Evolutionary conservation across 2,888 invertebrate genomes (phyloP), one percentile per base, ranked within the genome.

Genomic region (Gasteruption jaculator): DNA sequence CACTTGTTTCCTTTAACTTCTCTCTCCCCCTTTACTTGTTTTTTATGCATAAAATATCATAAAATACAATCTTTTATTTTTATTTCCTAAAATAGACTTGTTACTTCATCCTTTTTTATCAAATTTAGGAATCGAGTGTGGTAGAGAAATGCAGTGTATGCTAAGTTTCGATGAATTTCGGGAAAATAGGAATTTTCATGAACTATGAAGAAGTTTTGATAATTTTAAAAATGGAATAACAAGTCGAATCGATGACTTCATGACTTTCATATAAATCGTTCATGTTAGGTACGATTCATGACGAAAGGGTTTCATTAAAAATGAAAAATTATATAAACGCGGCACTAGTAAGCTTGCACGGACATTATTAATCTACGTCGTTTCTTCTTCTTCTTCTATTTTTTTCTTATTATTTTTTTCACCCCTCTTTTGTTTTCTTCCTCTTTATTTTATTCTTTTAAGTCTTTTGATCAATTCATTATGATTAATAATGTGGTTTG

Each of bases 281-380:
- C 52, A 46, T 11, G 48, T n/a, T 49, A 49, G 50, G 48, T 53
- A 55, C 59, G 56, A 57, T 57, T 52, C 54, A 57, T 46, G 24
- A 49, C 56, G 55, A 59, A 50, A 45, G 46, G 49, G 52, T 43
- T 45, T 42, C 50, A 57, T n/a, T n/a, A n/a, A n/a, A n/a, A n/a
- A 56, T 56, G 47, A 52, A 57, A 56, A 56, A 55, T 49, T 46
- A 53, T 53, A 35, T 41, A 33, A 43, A 43, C 58, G 68, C 68
- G 67, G 67, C 68, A 68, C 68, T 67, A 67, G 60, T 62, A 68
- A 68, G 68, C 68, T 68, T 68, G 68, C 68, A 68, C 68, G 68
- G 68, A 67, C 68, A 68, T 66, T 60, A 61, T 63, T n/a, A 63
- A 58, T 58, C 56, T 61, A 60, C 53, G 46, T 51, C 53, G 52